Evolutionary conservation across 2,113 vertebrate species (phyloP), one percentile per base, ranked within the genome.

Genomic region (Mungos mungo): DNA sequence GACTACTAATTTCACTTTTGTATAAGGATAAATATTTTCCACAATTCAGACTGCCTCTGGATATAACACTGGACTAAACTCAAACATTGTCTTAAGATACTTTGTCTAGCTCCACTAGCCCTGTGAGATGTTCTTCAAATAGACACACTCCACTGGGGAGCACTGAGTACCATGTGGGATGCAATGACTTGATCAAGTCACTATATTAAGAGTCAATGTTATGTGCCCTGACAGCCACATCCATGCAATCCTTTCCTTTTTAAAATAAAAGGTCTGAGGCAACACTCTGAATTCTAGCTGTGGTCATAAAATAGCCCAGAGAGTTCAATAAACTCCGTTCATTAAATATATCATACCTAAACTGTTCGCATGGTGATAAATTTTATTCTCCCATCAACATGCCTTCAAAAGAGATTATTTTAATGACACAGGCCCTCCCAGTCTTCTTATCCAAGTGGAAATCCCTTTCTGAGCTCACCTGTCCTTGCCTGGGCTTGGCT

Each of bases 301-400:
- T 79, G 65, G 63, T 74, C 50, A 82, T 85, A 84, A 85, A 92
- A 68, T 8, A 74, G 23, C 23, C 74, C 68, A 95, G 38, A 80
- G 27, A 92, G 63, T 72, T 11, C 12, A 95, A 85, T 27, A 95
- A 96, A 94, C 29, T 77, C 31, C 27, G 68, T 41, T 94, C 68
- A 87, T 74, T 83, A 93, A 90, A 84, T 88, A 31, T 72, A 82
- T 90, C 85, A 83, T 18, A 90, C 57, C 23, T 87, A 71, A 88
- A 83, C 31, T 82, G 11, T 54, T 81, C 45, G 69, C 50, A 66
- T 16, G 6, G 66, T 66, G 57, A 94, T 65, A 35, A 76, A 90
- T 71, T 90, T 93, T 52, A 80, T 35, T 71, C 57, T 90, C 29
- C 80, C 27, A 27, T 82, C 84, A 95, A 72, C 5, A 35, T 76